Percentiles rank a stretch among this genome's conserved stretches.
Evolutionary conservation across 1,140 invertebrate genomes (phyloP).

Genomic region (Rhopalosiphum padi): DNA sequence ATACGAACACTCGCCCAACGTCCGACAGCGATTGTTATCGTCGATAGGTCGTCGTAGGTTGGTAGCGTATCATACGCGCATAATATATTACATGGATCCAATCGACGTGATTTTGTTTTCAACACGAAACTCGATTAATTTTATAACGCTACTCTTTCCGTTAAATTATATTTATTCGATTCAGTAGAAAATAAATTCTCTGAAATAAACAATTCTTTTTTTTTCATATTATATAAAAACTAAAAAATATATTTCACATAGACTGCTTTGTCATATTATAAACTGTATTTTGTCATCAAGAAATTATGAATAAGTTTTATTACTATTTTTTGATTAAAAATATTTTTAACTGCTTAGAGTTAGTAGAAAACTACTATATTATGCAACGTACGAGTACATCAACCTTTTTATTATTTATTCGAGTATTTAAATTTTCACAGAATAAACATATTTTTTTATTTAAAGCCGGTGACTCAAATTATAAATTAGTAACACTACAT

Average conservation of each 20-base stretch:
- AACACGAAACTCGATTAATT: background rate
- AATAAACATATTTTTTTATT: background rate
- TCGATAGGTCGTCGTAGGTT: background rate
- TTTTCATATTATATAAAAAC: background rate
- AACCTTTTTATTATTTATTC: conserved; percentile 25
- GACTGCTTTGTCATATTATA: background rate
- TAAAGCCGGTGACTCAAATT: background rate
- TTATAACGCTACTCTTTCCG: background rate
- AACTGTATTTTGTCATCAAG: background rate
- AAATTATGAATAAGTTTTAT: background rate
- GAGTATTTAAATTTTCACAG: background rate
- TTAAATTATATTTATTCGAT: background rate
- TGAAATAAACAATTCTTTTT: background rate
- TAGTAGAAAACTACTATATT: background rate
- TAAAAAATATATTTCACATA: background rate
- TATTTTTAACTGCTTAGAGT: background rate
- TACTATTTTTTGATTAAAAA: conserved; percentile 4
- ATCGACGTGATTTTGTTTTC: background rate
- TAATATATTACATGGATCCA: background rate
- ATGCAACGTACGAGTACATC: background rate
- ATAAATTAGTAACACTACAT: background rate
- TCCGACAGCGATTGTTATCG: background rate
- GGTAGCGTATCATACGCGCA: background rate
- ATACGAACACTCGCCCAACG: background rate
- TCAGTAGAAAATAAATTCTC: background rate